phyloP scores from a whole-genome alignment of 2,797 vertebrate genomes.

The Myripristis murdjan region DNA sequence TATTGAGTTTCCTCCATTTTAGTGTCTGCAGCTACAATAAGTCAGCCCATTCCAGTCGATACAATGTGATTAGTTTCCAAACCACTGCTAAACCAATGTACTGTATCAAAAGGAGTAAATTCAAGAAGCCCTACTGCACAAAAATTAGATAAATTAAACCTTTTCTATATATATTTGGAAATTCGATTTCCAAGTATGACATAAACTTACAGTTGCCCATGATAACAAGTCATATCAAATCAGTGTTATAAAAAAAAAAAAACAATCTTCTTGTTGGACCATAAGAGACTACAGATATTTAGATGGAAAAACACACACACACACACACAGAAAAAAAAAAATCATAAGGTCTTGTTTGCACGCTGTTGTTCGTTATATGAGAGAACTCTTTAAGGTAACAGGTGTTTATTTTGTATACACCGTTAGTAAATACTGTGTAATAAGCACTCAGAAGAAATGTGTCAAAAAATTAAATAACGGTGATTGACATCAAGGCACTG shows the following conservation, averaged over 20 bases:
- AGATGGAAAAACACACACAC: slow-evolving; percentile 15
- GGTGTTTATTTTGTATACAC: slow-evolving; percentile 68
- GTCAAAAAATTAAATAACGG: slow-evolving; percentile 85
- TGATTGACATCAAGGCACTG: slow-evolving; percentile 93
- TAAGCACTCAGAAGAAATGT: slow-evolving; percentile 75
- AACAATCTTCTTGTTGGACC: slow-evolving; percentile 5
- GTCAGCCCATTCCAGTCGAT: slow-evolving; percentile 49
- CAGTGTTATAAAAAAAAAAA: slow-evolving; percentile 45
- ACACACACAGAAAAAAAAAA: not conserved
- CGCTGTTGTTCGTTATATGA: slow-evolving; percentile 45
- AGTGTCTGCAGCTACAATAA: slow-evolving; percentile 69
- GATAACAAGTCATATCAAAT: slow-evolving; percentile 55
- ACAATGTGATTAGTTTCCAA: slow-evolving; percentile 59
- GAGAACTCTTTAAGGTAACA: slow-evolving; percentile 71
- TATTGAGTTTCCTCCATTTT: slow-evolving; percentile 72
- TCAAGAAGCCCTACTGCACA: slow-evolving; percentile 25
- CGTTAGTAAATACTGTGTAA: slow-evolving; percentile 60
- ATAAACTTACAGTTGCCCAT: slow-evolving; percentile 35
- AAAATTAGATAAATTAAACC: slow-evolving; percentile 44
- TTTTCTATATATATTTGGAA: slow-evolving; percentile 39
- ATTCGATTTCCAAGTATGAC: slow-evolving; percentile 38
- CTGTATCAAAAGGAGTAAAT: slow-evolving; percentile 7
- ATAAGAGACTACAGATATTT: slow-evolving; percentile 64
- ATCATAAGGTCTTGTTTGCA: slow-evolving; percentile 57
- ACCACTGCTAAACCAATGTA: slow-evolving; percentile 41